A percentile compares a stretch with the other conserved stretches of the same genome.
phyloP scores from a whole-genome alignment of 1,140 invertebrate genomes.

The Mamestra configurata region DNA sequence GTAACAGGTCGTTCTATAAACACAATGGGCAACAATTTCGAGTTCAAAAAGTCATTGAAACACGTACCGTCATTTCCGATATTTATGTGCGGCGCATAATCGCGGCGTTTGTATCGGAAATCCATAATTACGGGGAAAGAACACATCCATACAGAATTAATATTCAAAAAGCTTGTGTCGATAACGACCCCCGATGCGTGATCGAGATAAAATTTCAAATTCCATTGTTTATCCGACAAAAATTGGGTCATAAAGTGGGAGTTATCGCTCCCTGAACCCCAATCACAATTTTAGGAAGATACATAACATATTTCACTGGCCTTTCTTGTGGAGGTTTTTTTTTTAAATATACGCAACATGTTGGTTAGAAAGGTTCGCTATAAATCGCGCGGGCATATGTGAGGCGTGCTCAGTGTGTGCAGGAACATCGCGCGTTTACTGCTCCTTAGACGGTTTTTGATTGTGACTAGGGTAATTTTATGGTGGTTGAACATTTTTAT shows the following conservation, averaged over 20 bases:
- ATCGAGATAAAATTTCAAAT: conserved; percentile 75
- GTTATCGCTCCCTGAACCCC: conserved; percentile 80
- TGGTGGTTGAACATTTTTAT: conserved; percentile 39
- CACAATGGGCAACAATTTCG: background rate
- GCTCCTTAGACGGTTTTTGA: conserved; percentile 46
- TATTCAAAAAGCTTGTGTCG: conserved; percentile 56
- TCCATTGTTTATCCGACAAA: conserved; percentile 77
- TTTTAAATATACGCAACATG: conserved; percentile 68
- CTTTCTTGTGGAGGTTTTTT: conserved; percentile 60
- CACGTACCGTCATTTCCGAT: conserved; percentile 20
- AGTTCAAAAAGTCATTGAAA: conserved; percentile 18
- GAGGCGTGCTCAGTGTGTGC: conserved; percentile 55
- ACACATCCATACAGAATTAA: conserved; percentile 47
- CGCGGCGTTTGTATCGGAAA: conserved; percentile 35
- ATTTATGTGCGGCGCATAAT: conserved; percentile 38
- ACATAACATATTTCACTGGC: conserved; percentile 67
- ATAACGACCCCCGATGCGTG: conserved; percentile 62
- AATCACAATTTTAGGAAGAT: conserved; percentile 80
- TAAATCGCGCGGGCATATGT: conserved; percentile 72
- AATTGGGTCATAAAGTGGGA: conserved; percentile 81
- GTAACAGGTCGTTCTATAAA: conserved; percentile 9
- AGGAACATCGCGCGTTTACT: conserved; percentile 52
- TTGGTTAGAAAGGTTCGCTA: conserved; percentile 69
- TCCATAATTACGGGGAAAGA: conserved; percentile 43
- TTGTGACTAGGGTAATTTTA: conserved; percentile 45